Base-by-base conservation (phyloP, 2,113 vertebrate species). In the Mugil cephalus region DNA sequence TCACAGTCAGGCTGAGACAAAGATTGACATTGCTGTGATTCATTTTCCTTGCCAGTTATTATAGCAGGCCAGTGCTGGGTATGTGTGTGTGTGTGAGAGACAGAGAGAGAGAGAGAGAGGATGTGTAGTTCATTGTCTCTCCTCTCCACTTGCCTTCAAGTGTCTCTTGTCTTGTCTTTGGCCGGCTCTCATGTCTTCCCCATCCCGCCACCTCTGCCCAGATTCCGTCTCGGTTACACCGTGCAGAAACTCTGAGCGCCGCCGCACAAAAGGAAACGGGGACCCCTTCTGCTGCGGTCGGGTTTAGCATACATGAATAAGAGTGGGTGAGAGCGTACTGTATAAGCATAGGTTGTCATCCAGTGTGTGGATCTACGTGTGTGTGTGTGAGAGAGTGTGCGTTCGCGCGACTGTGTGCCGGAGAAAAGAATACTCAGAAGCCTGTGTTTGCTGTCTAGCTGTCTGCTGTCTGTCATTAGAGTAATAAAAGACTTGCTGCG, bases 401-500 rank as follows among this genome's bases (percentile, higher is more conserved):
- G 60, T 76, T 63, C 19, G 18, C 77, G 52, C 39, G 50, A 55
- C 75, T 85, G 79, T 85, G 70, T 51, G 69, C 74, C 66, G 24
- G 34, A 69, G 81, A 77, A 80, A 77, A 83, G 69, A 83, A 86
- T 81, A 89, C 73, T 62, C 74, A 74, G 69, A 69, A 88, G 80
- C 77, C 71, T 50, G 74, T 85, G 88, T 89, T 89, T 90, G 84
- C 82, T 86, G 85, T 87, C 82, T 62, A 67, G 77, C 87, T 81
- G 88, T 85, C 89, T 92, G 86, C 88, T 88, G 87, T 84, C 93
- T 94, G 82, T 93, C 93, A 94, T 95, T 94, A 93, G 74, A 71
- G 88, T 93, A 93, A 95, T 94, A 94, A 93, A 94, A 94, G 91
- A 90, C 91, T 92, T 86, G 87, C 88, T 91, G 83, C 80, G 88